Conservation (phyloP, 2,888 invertebrate species). For the Spialia ferax region DNA sequence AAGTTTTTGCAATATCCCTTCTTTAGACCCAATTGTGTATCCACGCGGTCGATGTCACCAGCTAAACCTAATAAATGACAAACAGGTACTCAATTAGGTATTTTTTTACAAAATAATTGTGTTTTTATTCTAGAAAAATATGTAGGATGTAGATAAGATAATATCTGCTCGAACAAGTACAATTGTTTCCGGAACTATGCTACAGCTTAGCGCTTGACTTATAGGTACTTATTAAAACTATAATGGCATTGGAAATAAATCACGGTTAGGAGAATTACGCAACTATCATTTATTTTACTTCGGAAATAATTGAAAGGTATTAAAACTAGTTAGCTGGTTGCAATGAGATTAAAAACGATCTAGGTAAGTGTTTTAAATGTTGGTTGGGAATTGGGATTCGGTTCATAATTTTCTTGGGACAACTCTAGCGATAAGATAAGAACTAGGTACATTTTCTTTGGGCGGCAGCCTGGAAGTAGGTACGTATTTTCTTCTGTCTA, state of each 20-base stretch:
- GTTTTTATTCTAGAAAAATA: no score
- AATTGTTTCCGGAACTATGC: constrained; percentile 19
- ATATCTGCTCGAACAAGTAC: constrained; percentile 12
- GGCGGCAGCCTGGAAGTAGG: no score
- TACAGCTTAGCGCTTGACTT: constrained; percentile 29
- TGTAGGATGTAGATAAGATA: constrained; percentile 2
- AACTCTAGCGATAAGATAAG: neutral
- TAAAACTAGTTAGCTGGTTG: neutral
- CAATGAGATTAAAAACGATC: constrained; percentile 4
- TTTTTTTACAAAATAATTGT: no score
- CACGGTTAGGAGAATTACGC: constrained; percentile 28
- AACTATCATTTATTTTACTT: neutral
- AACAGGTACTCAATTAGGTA: no score
- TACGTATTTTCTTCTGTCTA: no score
- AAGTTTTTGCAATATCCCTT: no score
- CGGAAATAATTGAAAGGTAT: neutral
- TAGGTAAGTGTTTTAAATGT: neutral
- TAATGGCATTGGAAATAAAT: constrained; percentile 24
- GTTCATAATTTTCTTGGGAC: neutral
- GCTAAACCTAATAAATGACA: no score
- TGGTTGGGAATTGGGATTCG: neutral
- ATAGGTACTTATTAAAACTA: constrained; percentile 37
- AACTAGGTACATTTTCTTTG: no score
- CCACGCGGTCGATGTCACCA: no score
- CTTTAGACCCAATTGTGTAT: no score